Percentiles rank a stretch among this genome's conserved stretches.
Conservation (phyloP, 2,888 invertebrate genomes). For the Mactromeris polynyma region DNA sequence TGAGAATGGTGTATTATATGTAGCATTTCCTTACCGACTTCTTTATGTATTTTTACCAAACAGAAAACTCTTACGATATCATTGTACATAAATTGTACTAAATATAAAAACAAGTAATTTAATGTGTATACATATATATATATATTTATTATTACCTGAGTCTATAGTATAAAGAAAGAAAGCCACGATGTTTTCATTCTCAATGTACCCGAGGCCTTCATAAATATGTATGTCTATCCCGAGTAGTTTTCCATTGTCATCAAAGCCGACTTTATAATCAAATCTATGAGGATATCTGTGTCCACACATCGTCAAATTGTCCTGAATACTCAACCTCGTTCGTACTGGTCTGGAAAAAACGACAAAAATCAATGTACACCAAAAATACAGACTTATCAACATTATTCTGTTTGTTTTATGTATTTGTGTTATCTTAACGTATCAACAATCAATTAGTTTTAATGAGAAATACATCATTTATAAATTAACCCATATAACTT, state of each 20-base stretch:
- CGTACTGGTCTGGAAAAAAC: conserved; percentile 90
- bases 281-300: conserved; percentile 77
- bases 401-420: no score
- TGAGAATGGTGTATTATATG: no score
- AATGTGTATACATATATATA: no score
- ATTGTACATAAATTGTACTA: no score
- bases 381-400: no score
- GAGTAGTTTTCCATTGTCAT: conserved; percentile 82
- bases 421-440: no score
- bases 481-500: not conserved
- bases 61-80: no score
- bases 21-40: no score
- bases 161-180: conserved; percentile 31
- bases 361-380: not conserved
- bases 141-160: conserved; percentile 32
- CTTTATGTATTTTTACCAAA: no score
- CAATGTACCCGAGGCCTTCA: conserved; percentile 88
- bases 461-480: no score
- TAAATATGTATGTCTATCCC: conserved; percentile 88
- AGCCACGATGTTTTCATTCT: conserved; percentile 80
- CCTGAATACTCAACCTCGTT: conserved; percentile 91
- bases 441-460: no score
- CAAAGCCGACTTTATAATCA: conserved; percentile 83
- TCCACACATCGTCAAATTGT: conserved; percentile 90
- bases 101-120: no score